Evolutionary conservation across 2,797 vertebrate species (phyloP), one percentile per base, ranked within the genome.

Genomic region (Setipinna tenuifilis): DNA sequence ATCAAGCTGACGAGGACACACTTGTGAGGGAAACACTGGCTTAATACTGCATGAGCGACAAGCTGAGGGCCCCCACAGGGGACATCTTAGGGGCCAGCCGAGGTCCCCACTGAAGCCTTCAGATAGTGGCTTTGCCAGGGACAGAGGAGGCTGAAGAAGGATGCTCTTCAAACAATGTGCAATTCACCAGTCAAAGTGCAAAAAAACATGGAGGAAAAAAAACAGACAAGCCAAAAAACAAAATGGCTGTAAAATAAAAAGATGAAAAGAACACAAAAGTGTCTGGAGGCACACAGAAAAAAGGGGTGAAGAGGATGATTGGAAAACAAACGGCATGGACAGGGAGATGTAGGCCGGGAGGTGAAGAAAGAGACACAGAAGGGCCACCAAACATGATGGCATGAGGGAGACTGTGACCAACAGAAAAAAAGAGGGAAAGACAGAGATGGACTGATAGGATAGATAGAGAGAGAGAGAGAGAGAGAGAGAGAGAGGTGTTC

Each of bases 1-100:
- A 75, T 75, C 68, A 75, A 19, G 31, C 31, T 75, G 68, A 75
- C 28, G 31, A 5, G 68, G 28, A 65, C 61, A 25, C 61, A 11
- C 9, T 23, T n/a, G n/a, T 25, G 61, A 65, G 68, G 3, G 68
- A 35, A 75, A 35, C 28, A 31, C 68, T 75, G 16, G 3, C 68
- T 75, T 35, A 75, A 75, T 19, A 41, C 14, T 75, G 68, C 68
- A 75, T 75, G 68, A 75, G 16, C 5, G 68, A 41, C 68, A 75
- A 3, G 31, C 28, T 6, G 16, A 41, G 28, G 68, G 68, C 3
- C 28, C 61, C n/a, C 61, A 62, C n/a, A 11, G 10, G 62, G 23
- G 62, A 65, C 62, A 65, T 28, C 23, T 28, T 62, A 17, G 3
- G 5, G 59, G 62, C 35, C 35, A 41, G 35, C 35, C 35, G 35